Conservation (phyloP, 2,888 invertebrate genomes). For the Nowickia ferox region DNA sequence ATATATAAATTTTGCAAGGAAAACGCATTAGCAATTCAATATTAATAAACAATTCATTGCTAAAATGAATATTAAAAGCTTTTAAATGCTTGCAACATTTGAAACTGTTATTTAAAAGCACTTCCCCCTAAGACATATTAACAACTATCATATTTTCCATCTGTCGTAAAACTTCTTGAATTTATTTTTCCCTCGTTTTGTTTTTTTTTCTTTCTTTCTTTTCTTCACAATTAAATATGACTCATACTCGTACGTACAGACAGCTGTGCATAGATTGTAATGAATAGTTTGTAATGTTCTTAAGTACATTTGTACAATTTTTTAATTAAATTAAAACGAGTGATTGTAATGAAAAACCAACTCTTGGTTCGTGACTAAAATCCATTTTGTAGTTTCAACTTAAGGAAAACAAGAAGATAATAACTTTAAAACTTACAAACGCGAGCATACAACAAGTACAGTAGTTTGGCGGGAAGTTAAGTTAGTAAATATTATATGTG, state of each 20-base stretch:
- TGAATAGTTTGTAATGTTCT: slow-evolving; percentile 65
- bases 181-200: slow-evolving; percentile 21
- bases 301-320: slow-evolving; percentile 67
- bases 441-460: slow-evolving; percentile 9
- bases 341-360: slow-evolving; percentile 66
- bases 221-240: slow-evolving; percentile 56
- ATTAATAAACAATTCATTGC: background rate
- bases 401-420: slow-evolving; percentile 65
- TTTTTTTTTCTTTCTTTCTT: background rate
- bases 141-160: slow-evolving; percentile 7
- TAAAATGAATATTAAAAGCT: background rate
- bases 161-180: slow-evolving; percentile 14
- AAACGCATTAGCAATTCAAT: background rate
- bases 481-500: background rate
- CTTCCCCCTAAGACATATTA: background rate
- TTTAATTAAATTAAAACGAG: slow-evolving; percentile 68
- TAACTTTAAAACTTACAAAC: slow-evolving; percentile 58
- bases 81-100: slow-evolving; percentile 2
- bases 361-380: slow-evolving; percentile 70
- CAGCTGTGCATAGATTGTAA: slow-evolving; percentile 58
- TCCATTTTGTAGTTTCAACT: slow-evolving; percentile 61
- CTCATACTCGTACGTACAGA: slow-evolving; percentile 64
- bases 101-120: background rate
- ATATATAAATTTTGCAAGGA: background rate
- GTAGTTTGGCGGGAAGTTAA: background rate